Percentiles rank a stretch among this genome's conserved stretches.
phyloP scores from a whole-genome alignment of 2,113 vertebrate genomes.

The Anas platyrhynchos region DNA sequence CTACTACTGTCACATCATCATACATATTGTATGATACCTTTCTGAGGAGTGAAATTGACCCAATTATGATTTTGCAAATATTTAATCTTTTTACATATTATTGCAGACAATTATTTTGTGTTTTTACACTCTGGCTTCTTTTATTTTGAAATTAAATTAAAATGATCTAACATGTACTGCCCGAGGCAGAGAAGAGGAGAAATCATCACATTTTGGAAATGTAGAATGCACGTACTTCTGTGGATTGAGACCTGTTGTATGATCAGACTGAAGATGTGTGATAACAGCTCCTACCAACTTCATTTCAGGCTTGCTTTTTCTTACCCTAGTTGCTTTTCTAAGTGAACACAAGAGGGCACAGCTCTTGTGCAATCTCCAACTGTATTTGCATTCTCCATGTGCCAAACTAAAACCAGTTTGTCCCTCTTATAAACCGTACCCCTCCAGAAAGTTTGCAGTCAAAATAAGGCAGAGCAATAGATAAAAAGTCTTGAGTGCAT shows the following conservation, averaged over 20 bases:
- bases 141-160: background rate
- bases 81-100: background rate
- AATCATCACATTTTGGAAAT: background rate
- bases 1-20: background rate
- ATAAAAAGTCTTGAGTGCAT: background rate
- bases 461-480: background rate
- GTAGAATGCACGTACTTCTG: rapidly evolving
- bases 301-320: background rate
- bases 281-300: background rate
- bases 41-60: background rate
- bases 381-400: background rate
- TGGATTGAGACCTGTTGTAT: background rate
- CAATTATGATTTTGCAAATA: background rate
- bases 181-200: background rate
- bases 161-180: background rate
- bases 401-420: background rate
- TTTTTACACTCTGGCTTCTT: background rate
- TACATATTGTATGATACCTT: background rate
- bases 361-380: background rate
- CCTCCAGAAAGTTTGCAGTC: background rate
- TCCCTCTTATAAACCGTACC: background rate
- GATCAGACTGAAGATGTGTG: background rate
- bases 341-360: constrained; percentile 73
- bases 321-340: constrained; percentile 7
- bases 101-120: background rate